phyloP scores from a whole-genome alignment of 1,140 invertebrate species.

The Aphidius gifuensis region DNA sequence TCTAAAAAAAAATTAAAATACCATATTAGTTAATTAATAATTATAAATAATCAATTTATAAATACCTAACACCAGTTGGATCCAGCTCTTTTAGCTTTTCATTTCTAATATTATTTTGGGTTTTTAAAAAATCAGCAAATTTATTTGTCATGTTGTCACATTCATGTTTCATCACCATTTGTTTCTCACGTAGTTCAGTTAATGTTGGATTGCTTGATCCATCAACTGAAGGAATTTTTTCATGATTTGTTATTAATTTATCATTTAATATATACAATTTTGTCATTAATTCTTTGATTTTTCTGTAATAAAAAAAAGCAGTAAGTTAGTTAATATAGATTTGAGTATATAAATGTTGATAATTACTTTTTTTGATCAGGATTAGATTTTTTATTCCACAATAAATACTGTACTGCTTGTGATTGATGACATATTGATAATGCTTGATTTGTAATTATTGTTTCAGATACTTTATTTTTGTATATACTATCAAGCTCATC shows the following conservation, averaged over 20 bases:
- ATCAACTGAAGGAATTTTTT: constrained; percentile 19
- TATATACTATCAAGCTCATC: constrained; percentile 20
- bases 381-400: constrained; percentile 24
- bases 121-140: constrained; percentile 34
- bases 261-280: constrained; percentile 35
- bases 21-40: not conserved
- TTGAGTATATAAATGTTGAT: not conserved
- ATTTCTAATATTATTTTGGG: constrained; percentile 29
- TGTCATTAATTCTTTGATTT: constrained; percentile 23
- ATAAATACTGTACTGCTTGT: constrained; percentile 28
- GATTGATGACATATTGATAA: constrained; percentile 31
- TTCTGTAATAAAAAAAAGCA: constrained; percentile 28
- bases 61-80: constrained; percentile 36
- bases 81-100: constrained; percentile 35
- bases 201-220: too few species aligned
- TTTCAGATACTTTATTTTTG: constrained; percentile 26
- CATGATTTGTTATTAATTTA: constrained; percentile 19
- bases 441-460: constrained; percentile 26
- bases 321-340: constrained; percentile 4
- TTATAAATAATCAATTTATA: constrained; percentile 14
- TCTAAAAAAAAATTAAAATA: constrained; percentile 29
- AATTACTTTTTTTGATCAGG: constrained; percentile 29
- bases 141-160: constrained; percentile 28
- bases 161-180: constrained; percentile 33
- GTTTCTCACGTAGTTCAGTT: constrained; percentile 15